Evolutionary conservation across 2,113 vertebrate species (phyloP).

Genomic region (Paramisgurnus dabryanus): DNA sequence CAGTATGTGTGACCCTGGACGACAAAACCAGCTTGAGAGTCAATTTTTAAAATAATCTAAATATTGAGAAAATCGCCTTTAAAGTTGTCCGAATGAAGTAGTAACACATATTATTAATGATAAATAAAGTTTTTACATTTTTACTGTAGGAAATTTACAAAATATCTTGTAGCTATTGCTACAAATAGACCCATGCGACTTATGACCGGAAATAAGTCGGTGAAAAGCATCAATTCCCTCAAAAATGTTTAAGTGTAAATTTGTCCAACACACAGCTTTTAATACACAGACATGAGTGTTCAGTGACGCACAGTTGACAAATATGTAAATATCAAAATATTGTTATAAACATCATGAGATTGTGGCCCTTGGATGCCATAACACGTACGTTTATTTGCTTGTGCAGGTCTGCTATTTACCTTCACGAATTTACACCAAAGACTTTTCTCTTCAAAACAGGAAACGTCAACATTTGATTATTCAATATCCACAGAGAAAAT

Average conservation of each 20-base stretch:
- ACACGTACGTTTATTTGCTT: constrained; percentile 38
- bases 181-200: too few species aligned
- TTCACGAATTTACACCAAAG: constrained; percentile 63
- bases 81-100: too few species aligned
- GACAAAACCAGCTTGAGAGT: too few species aligned
- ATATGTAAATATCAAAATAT: constrained; percentile 57
- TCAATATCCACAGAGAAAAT: constrained; percentile 17
- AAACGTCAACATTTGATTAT: constrained; percentile 69
- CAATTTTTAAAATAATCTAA: too few species aligned
- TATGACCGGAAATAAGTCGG: not conserved
- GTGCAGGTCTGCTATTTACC: constrained; percentile 61
- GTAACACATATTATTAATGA: too few species aligned
- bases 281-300: constrained; percentile 21
- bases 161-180: too few species aligned
- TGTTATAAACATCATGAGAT: constrained; percentile 41
- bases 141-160: too few species aligned
- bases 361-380: not conserved
- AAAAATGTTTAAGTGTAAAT: constrained; percentile 19
- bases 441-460: constrained; percentile 61
- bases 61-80: too few species aligned
- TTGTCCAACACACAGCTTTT: constrained; percentile 35
- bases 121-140: too few species aligned
- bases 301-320: constrained; percentile 40
- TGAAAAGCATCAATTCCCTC: not conserved
- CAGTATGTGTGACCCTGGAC: too few species aligned